Base-by-base conservation (phyloP, 2,888 invertebrate genomes). In the Trichopoda pennipes region DNA sequence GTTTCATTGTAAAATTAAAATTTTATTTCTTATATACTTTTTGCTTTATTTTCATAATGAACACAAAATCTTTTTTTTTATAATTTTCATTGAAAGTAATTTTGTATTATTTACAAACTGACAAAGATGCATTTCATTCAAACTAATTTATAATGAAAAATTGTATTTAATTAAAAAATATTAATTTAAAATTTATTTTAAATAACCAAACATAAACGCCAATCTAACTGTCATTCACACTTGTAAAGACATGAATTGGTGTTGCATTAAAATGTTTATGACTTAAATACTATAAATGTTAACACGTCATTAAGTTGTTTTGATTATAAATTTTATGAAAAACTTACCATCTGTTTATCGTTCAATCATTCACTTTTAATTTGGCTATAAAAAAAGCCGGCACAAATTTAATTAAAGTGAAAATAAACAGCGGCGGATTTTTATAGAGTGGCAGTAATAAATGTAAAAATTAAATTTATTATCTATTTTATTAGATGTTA, bases 341-440 rank as follows among this genome's bases (percentile, higher is more conserved):
- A 12, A 38, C 1, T 12, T 38, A 38, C 38, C 10, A 12, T 38
- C 10, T 38, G 38, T 12, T 38, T 38, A 38, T 38, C 38, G 38
- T 12, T 38, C 38, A 38, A 38, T 38, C 12, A 38, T 12, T 38
- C 7, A 32, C 16, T 44, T n/a, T 44, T 12, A 44, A 44, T 14
- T 44, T n/a, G n/a, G 12, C 1, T 3, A 44, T 12, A 44, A 44
- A 44, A 44, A 44, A 44, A 3, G 16, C 42, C 14, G 10, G 6
- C 14, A 44, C 9, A 69, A 55, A 63, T 77, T 69, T 70, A 69
- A 77, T 77, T 77, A 55, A 77, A 77, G 69, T 47, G 63, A 55
- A 55, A 55, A 38, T 63, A 17, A 28, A 38, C 47, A 19, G 61
- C 16, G 38, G 38, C 51, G 49, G 49, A 47, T 28, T 28, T 28